Evolutionary conservation across 2,797 vertebrate genomes (phyloP).

Genomic region (Sphenopsis melanotis): DNA sequence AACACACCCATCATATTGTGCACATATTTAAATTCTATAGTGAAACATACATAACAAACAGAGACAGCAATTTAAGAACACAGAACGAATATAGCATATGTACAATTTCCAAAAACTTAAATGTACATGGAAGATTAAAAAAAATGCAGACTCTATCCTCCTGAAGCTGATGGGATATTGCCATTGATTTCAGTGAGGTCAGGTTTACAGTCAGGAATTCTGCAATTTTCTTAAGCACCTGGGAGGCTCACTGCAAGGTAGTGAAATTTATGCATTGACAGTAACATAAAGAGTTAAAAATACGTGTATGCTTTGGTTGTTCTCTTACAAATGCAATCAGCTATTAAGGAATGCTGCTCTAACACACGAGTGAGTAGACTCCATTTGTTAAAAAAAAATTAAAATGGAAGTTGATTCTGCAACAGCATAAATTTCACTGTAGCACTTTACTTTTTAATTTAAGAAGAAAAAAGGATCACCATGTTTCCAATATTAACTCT

Average conservation of each 20-base stretch:
- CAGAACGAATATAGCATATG: background rate
- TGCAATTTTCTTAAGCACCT: background rate
- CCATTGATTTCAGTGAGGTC: background rate
- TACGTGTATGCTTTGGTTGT: background rate
- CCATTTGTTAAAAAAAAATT: background rate
- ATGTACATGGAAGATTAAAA: background rate
- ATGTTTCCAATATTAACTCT: background rate
- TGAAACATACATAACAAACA: conserved; percentile 31
- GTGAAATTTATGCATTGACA: background rate
- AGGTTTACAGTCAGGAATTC: background rate
- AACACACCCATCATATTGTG: background rate
- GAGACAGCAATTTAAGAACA: conserved; percentile 6
- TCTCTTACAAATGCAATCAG: background rate
- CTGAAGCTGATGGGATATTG: background rate
- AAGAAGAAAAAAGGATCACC: background rate
- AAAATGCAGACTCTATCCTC: background rate
- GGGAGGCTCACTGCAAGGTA: background rate
- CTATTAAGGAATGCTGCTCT: background rate
- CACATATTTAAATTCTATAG: conserved; percentile 1
- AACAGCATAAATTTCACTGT: background rate
- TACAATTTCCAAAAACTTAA: conserved; percentile 22
- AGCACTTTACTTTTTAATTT: background rate
- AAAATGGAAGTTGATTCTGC: background rate
- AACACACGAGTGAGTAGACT: background rate
- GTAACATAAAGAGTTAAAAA: background rate